Evolutionary conservation across 2,888 invertebrate genomes (phyloP).

Genomic region (Drosophila siamana): DNA sequence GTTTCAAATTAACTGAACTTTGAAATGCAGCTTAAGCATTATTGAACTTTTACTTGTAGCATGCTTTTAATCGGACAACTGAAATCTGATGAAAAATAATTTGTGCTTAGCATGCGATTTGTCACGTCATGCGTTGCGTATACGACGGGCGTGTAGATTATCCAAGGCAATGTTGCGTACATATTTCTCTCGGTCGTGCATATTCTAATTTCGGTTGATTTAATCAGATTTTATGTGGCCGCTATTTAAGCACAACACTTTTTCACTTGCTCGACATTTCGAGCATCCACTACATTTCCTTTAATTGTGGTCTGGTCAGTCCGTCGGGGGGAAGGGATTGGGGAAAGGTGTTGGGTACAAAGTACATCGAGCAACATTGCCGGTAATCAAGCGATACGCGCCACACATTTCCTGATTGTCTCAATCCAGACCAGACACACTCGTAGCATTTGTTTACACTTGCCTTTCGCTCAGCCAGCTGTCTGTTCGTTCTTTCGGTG

Average conservation of each 20-base stretch:
- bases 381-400: slow-evolving; percentile 53
- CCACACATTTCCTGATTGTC: slow-evolving; percentile 68
- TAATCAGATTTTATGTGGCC: slow-evolving; percentile 28
- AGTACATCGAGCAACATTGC: slow-evolving; percentile 29
- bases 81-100: background rate
- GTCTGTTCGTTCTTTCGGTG: background rate
- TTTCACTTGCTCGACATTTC: slow-evolving; percentile 39
- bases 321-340: background rate
- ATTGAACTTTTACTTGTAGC: background rate
- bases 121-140: slow-evolving; percentile 3
- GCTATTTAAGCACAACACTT: slow-evolving; percentile 42
- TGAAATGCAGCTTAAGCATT: background rate
- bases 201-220: slow-evolving; percentile 35
- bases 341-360: slow-evolving; percentile 20
- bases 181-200: background rate
- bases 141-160: slow-evolving; percentile 14
- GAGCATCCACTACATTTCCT: background rate
- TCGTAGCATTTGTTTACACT: slow-evolving; percentile 15
- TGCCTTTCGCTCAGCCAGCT: background rate
- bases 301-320: background rate
- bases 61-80: slow-evolving; percentile 1
- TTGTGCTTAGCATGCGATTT: slow-evolving; percentile 4
- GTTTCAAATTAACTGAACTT: slow-evolving; percentile 9
- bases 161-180: slow-evolving; percentile 2
- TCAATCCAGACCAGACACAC: slow-evolving; percentile 44